These are phyloP conservation scores for Carabus problematicus DNA, from an alignment of 2,888 invertebrate genomes.

Conservation along the genomic window DNA sequence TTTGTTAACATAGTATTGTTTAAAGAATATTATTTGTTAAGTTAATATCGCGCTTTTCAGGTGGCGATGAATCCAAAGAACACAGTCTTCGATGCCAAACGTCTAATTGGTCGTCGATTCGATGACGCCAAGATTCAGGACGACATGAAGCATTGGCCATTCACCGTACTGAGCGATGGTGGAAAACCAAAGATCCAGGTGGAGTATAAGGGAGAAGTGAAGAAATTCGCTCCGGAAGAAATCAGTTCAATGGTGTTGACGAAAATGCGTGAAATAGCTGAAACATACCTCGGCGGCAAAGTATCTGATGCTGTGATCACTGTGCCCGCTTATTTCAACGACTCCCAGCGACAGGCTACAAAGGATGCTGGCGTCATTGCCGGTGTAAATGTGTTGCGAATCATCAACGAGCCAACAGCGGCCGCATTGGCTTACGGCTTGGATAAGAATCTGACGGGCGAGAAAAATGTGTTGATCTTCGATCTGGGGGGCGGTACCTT, in stretches of 20 bases:
- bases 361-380: constrained; percentile 89
- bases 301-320: constrained; percentile 81
- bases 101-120: constrained; percentile 82
- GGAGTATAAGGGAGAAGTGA: constrained; percentile 76
- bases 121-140: constrained; percentile 79
- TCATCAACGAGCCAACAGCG: constrained; percentile 91
- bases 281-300: constrained; percentile 71
- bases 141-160: constrained; percentile 88
- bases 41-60: constrained; percentile 55
- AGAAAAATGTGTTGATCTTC: constrained; percentile 77
- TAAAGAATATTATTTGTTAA: too few species aligned
- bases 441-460: constrained; percentile 76
- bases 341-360: constrained; percentile 83
- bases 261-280: constrained; percentile 85
- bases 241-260: constrained; percentile 84
- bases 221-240: constrained; percentile 83
- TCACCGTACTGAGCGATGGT: constrained; percentile 70
- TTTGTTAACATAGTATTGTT: too few species aligned
- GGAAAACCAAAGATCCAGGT: constrained; percentile 79
- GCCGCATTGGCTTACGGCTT: constrained; percentile 87
- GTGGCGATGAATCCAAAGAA: constrained; percentile 82
- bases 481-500: constrained; percentile 89
- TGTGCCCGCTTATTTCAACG: constrained; percentile 85
- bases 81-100: constrained; percentile 83
- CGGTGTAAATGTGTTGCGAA: constrained; percentile 85